These are phyloP conservation scores for Catocala sponsa DNA, from an alignment of 2,888 invertebrate genomes.

Conservation along the genomic window DNA sequence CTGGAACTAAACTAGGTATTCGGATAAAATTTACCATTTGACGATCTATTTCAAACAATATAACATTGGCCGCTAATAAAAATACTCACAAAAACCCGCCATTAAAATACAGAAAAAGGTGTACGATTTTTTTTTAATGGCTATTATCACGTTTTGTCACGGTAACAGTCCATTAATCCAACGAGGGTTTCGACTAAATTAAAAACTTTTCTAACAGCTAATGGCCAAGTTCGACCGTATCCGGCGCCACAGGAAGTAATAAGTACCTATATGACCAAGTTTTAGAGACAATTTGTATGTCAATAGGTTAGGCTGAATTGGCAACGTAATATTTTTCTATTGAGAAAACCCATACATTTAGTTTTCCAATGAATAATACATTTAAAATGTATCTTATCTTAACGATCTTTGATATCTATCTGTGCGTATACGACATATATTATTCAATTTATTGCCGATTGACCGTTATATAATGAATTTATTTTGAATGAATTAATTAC, in stretches of 20 bases:
- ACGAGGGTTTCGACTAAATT: constrained; percentile 58
- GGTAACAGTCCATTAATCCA: constrained; percentile 57
- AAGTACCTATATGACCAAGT: constrained; percentile 23
- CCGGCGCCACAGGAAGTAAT: constrained; percentile 36
- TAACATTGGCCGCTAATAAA: constrained; percentile 20
- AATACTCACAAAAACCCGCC: constrained; percentile 30
- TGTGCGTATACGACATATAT: no score
- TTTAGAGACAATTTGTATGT: constrained; percentile 31
- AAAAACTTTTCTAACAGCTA: constrained; percentile 57
- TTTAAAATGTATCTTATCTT: no score
- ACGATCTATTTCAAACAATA: constrained; percentile 8
- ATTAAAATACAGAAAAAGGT: constrained; percentile 28
- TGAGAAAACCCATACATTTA: background rate
- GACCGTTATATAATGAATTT: no score
- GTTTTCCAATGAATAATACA: no score
- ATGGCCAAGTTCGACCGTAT: constrained; percentile 54
- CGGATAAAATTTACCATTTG: background rate
- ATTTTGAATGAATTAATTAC: no score
- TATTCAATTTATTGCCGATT: no score
- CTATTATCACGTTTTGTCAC: constrained; percentile 50
- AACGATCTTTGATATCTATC: no score
- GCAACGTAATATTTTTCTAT: background rate
- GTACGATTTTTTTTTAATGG: constrained; percentile 39
- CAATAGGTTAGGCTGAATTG: constrained; percentile 13
- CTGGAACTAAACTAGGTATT: background rate